These are phyloP conservation scores for Leptinotarsa texana DNA, from an alignment of 1,140 invertebrate genomes.

Conservation along the genomic window DNA sequence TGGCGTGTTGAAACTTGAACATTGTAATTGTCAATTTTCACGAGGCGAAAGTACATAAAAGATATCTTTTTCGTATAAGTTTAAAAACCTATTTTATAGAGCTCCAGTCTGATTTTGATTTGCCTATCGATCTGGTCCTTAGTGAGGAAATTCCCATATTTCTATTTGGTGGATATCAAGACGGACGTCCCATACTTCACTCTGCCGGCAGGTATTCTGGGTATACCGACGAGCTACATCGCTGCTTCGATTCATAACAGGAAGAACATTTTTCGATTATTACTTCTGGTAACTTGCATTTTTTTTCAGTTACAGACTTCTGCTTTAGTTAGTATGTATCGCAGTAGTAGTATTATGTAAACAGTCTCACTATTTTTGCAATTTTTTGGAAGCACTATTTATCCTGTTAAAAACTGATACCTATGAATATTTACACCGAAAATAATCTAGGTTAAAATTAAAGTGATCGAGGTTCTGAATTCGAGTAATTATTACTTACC, in stretches of 20 bases:
- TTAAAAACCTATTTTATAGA: conserved; percentile 10
- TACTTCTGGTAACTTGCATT: conserved; percentile 2
- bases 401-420: too few species aligned
- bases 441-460: too few species aligned
- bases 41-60: background rate
- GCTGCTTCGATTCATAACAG: conserved; percentile 2
- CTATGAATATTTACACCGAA: too few species aligned
- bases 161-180: conserved; percentile 20
- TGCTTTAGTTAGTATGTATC: too few species aligned
- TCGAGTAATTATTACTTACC: too few species aligned
- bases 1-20: too few species aligned
- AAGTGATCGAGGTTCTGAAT: too few species aligned
- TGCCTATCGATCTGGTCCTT: conserved; percentile 18
- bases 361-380: too few species aligned
- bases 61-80: background rate
- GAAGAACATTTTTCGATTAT: background rate
- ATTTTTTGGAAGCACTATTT: too few species aligned
- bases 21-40: background rate
- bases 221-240: conserved; percentile 2
- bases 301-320: too few species aligned
- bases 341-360: too few species aligned
- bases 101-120: conserved; percentile 1
- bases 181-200: conserved; percentile 19
- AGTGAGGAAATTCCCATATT: conserved; percentile 10
- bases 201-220: conserved; percentile 5